These are phyloP conservation scores for Paraescarpia echinospica DNA, from an alignment of 1,140 invertebrate genomes.

Conservation along the genomic window DNA sequence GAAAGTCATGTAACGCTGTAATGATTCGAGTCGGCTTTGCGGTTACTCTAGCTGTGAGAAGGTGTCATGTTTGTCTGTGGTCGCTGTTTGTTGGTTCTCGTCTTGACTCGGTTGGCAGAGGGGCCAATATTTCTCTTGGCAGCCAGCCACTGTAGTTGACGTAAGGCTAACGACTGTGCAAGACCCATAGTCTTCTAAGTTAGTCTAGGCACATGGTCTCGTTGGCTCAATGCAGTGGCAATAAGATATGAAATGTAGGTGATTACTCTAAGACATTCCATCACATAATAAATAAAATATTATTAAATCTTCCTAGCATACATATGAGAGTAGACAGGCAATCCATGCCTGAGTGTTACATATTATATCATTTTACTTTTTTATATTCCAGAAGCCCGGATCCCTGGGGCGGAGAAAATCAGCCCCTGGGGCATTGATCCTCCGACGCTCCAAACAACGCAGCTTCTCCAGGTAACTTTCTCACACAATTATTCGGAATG, in stretches of 20 bases:
- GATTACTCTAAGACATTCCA: neutral
- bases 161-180: neutral
- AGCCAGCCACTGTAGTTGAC: neutral
- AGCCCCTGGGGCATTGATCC: slow-evolving; percentile 6
- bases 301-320: neutral
- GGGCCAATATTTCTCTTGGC: neutral
- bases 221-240: neutral
- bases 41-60: neutral
- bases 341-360: no score
- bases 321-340: no score
- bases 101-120: neutral
- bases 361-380: no score
- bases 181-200: neutral
- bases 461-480: neutral
- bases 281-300: neutral
- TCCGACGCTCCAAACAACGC: neutral
- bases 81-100: neutral
- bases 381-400: neutral
- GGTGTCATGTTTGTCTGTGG: neutral
- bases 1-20: neutral
- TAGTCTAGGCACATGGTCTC: neutral
- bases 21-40: neutral
- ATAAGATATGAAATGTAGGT: neutral
- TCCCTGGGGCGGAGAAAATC: slow-evolving; percentile 2
- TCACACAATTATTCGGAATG: neutral